These are phyloP conservation scores for Schizopygopsis malacanthus DNA, from an alignment of 2,797 vertebrate species.

Conservation along the genomic window DNA sequence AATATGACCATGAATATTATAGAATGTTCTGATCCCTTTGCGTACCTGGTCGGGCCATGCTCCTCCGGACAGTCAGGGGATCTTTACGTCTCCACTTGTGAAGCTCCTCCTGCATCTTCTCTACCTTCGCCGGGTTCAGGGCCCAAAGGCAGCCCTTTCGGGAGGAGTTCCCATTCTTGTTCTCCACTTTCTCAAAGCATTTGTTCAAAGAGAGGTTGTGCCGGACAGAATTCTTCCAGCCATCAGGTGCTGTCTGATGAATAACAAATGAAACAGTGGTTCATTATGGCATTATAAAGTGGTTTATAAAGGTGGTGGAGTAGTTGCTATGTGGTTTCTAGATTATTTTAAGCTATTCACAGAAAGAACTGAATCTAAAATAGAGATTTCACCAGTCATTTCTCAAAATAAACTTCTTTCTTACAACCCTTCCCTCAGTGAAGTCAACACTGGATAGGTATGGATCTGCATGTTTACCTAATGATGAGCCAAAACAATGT, in stretches of 20 bases:
- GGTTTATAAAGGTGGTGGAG: not conserved
- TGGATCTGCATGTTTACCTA: not conserved
- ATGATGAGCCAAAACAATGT: slow-evolving; percentile 37
- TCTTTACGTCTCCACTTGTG: slow-evolving; percentile 99
- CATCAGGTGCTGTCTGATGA: slow-evolving; percentile 94
- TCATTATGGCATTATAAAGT: not conserved
- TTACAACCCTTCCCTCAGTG: not conserved
- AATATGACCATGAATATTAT: not conserved
- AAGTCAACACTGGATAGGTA: no score
- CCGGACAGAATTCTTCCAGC: slow-evolving; percentile 99
- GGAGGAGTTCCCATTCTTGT: slow-evolving; percentile 90
- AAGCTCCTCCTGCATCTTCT: slow-evolving; percentile 98
- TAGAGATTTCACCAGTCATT: not conserved
- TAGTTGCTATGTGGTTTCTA: not conserved
- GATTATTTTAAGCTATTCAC: not conserved
- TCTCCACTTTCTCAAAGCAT: slow-evolving; percentile 98
- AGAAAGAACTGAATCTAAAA: not conserved
- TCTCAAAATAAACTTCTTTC: not conserved
- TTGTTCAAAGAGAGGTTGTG: slow-evolving; percentile 99
- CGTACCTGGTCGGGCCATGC: slow-evolving; percentile 96
- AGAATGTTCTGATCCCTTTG: not conserved
- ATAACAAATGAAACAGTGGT: slow-evolving; percentile 24
- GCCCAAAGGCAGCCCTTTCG: slow-evolving; percentile 97
- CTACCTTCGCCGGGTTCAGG: slow-evolving; percentile 93
- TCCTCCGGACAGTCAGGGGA: slow-evolving; percentile 89